phyloP scores from a whole-genome alignment of 2,113 vertebrate genomes.

The Seriola aureovittata region DNA sequence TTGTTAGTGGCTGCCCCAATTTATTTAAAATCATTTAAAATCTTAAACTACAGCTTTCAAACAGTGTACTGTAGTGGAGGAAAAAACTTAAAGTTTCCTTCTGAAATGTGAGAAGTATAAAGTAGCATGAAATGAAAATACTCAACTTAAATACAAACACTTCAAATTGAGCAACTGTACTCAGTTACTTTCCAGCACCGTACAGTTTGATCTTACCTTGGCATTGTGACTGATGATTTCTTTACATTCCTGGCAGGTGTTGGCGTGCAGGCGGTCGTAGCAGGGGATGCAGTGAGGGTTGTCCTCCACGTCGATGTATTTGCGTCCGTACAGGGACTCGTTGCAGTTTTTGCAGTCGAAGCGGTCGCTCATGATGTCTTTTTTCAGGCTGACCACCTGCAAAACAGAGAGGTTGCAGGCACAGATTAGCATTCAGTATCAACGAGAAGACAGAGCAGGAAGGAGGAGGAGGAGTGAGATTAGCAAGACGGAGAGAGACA shows the following conservation, averaged over 20 bases:
- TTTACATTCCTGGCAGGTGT: constrained; percentile 94
- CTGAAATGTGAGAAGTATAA: not conserved
- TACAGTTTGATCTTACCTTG: constrained; percentile 84
- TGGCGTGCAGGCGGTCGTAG: constrained; percentile 92
- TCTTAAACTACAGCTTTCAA: no score
- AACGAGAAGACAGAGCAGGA: constrained; percentile 14
- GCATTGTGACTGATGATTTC: constrained; percentile 93
- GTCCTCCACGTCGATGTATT: constrained; percentile 93
- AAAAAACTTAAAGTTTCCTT: no score
- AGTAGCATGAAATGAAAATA: not conserved
- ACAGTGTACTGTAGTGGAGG: no score
- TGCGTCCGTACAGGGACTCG: constrained; percentile 93
- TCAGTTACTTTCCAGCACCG: not conserved
- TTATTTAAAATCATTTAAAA: no score
- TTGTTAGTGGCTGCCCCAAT: no score
- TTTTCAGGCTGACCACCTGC: constrained; percentile 38
- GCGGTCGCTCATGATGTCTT: constrained; percentile 90
- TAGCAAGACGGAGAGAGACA: constrained; percentile 18
- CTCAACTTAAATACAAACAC: not conserved
- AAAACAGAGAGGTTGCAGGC: constrained; percentile 22
- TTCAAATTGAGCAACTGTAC: not conserved
- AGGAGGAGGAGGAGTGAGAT: constrained; percentile 38
- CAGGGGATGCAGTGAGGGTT: constrained; percentile 95
- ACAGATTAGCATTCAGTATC: constrained; percentile 15
- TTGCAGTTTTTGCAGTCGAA: constrained; percentile 94